These are phyloP conservation scores for Seira sanloemensis DNA, from an alignment of 2,888 invertebrate species.

Conservation along the genomic window DNA sequence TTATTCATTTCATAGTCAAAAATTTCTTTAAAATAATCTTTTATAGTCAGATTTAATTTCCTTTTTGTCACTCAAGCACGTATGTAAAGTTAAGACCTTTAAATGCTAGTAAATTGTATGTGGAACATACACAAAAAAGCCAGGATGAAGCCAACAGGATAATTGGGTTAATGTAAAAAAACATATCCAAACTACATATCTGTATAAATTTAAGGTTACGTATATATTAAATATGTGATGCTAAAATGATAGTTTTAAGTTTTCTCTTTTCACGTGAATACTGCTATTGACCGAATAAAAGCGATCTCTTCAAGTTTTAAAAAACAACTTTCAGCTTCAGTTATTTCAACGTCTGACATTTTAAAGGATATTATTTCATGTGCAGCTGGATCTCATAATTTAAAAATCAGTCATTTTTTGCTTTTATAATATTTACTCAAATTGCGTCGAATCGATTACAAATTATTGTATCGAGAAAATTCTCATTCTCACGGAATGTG, in stretches of 20 bases:
- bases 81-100: background rate
- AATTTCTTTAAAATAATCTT: background rate
- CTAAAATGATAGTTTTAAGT: background rate
- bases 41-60: background rate
- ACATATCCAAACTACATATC: background rate
- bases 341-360: no score
- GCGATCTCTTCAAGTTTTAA: background rate
- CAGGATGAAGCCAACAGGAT: background rate
- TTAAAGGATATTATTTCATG: no score
- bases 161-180: background rate
- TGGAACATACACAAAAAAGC: background rate
- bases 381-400: no score
- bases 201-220: background rate
- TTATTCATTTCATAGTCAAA: slow-evolving; percentile 1
- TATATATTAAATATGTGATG: background rate
- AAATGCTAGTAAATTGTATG: background rate
- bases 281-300: background rate
- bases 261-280: background rate
- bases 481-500: no score
- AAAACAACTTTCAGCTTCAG: background rate
- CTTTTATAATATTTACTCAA: no score
- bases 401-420: no score
- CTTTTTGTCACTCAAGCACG: background rate
- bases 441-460: no score
- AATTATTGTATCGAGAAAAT: no score